These are phyloP conservation scores for Aythya baeri DNA, from an alignment of 2,113 vertebrate species.

Conservation along the genomic window DNA sequence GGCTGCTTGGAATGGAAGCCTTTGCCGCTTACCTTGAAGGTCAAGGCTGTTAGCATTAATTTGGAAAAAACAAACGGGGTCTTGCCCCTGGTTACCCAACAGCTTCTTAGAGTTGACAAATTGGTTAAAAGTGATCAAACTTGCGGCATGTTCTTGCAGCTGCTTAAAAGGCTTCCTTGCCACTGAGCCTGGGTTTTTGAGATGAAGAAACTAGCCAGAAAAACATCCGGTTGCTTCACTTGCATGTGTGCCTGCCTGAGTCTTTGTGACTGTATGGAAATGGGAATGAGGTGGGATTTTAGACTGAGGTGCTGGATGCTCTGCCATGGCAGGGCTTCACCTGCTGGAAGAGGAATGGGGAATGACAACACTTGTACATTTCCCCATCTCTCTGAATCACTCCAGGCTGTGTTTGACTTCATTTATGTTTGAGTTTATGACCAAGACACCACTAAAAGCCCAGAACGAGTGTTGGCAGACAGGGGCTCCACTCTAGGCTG, in stretches of 20 bases:
- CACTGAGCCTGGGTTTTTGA: background rate
- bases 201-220: constrained; percentile 35
- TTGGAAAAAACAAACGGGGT: background rate
- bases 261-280: background rate
- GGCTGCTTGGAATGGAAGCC: fast-evolving
- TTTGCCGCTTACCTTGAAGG: background rate
- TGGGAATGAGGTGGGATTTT: background rate
- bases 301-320: fast-evolving
- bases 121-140: constrained; percentile 21
- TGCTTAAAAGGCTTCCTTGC: constrained; percentile 16
- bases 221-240: constrained; percentile 37
- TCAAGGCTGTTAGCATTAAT: constrained; percentile 2
- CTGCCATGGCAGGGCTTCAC: background rate
- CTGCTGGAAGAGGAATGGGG: background rate
- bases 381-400: background rate
- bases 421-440: background rate
- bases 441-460: fast-evolving
- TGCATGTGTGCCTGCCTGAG: background rate
- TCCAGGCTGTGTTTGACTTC: background rate
- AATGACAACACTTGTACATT: background rate
- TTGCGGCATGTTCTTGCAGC: background rate
- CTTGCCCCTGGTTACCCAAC: constrained; percentile 20
- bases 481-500: background rate
- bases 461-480: too few species aligned
- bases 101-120: background rate